Conservation (phyloP, 2,113 vertebrate genomes). For the Echinops telfairi region DNA sequence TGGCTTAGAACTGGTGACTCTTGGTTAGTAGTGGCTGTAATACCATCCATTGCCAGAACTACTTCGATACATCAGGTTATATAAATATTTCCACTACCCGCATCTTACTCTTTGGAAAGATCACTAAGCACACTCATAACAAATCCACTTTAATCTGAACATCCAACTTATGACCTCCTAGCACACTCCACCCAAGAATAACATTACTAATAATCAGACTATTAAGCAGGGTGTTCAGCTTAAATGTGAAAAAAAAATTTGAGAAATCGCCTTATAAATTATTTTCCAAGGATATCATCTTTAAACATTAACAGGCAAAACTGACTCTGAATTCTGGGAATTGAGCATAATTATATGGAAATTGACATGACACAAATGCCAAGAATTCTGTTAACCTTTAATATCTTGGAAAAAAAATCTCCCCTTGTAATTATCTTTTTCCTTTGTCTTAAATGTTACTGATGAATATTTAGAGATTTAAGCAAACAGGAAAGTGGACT, state of each 20-base stretch:
- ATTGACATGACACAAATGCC: constrained; percentile 91
- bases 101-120: constrained; percentile 54
- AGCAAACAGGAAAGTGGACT: constrained; percentile 85
- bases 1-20: not conserved
- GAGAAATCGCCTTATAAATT: constrained; percentile 89
- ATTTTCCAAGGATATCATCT: constrained; percentile 89
- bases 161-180: constrained; percentile 75
- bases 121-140: constrained; percentile 40
- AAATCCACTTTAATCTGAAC: constrained; percentile 72
- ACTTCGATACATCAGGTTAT: not conserved
- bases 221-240: constrained; percentile 84
- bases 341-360: constrained; percentile 91
- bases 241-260: constrained; percentile 81
- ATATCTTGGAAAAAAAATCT: constrained; percentile 87
- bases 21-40: not conserved
- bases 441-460: constrained; percentile 91
- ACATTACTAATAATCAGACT: constrained; percentile 85
- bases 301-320: constrained; percentile 86
- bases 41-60: not conserved
- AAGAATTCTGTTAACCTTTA: constrained; percentile 93
- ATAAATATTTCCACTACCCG: constrained; percentile 55
- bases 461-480: constrained; percentile 89
- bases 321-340: constrained; percentile 90
- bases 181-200: constrained; percentile 85
- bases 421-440: constrained; percentile 90